Conservation (phyloP, 2,888 invertebrate genomes). For the Strigamia transsilvanica region DNA sequence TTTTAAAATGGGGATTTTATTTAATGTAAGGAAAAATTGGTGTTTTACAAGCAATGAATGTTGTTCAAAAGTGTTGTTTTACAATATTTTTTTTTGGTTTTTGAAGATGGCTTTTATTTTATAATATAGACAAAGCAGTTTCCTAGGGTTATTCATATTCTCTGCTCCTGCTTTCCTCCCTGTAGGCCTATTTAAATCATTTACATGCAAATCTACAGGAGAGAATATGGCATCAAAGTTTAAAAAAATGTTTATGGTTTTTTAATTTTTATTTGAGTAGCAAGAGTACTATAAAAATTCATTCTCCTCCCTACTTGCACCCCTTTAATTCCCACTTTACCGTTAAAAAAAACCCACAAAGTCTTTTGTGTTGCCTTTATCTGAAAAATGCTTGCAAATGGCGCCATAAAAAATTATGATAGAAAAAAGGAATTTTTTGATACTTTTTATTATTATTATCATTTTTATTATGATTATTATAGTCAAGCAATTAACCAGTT, state of each 20-base stretch:
- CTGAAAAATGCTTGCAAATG: constrained; percentile 3
- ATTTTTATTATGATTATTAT: constrained; percentile 8
- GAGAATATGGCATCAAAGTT: constrained; percentile 3
- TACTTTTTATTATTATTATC: constrained; percentile 6
- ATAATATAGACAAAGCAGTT: not conserved
- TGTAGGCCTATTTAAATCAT: not conserved
- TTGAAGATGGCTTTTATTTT: not conserved
- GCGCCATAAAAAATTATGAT: not conserved
- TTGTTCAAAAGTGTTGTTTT: not conserved
- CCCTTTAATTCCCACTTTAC: not conserved
- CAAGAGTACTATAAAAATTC: constrained; percentile 8
- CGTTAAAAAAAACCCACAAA: not conserved
- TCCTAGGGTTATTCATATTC: not conserved
- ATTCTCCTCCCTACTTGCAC: not conserved
- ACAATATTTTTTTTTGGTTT: not conserved
- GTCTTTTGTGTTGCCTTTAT: constrained; percentile 6
- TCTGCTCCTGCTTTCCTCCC: not conserved
- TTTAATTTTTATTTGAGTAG: constrained; percentile 8
- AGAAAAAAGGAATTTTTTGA: not conserved
- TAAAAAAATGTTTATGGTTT: constrained; percentile 1
- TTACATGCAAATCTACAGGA: constrained; percentile 3
- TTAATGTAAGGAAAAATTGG: too few species aligned
- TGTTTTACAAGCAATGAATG: too few species aligned
- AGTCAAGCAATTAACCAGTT: constrained; percentile 3
- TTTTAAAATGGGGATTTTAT: too few species aligned